Conservation (phyloP, 2,113 vertebrate genomes). For the Ovis aries region DNA sequence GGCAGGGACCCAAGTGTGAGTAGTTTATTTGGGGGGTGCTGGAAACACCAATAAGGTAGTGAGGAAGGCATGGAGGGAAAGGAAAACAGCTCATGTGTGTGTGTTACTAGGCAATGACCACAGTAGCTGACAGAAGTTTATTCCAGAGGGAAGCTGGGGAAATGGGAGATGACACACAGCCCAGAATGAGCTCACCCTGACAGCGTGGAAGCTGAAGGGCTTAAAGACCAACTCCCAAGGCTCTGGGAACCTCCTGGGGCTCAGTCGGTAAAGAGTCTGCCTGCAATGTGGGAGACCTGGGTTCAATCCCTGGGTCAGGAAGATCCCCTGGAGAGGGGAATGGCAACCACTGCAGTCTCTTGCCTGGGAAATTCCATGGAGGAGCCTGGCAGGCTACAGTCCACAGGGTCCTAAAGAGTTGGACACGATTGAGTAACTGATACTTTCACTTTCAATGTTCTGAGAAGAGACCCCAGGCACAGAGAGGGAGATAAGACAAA, state of each 20-base stretch:
- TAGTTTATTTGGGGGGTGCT: not conserved
- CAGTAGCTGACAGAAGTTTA: not conserved
- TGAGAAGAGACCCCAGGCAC: not conserved
- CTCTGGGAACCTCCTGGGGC: not conserved
- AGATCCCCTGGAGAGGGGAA: not conserved
- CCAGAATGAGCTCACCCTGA: not conserved
- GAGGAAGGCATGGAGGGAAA: not conserved
- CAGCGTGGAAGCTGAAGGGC: not conserved
- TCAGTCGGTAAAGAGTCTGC: not conserved
- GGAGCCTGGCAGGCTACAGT: not conserved
- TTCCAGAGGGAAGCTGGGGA: not conserved
- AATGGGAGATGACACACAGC: not conserved
- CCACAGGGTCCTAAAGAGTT: not conserved
- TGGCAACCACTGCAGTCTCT: not conserved
- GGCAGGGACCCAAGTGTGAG: not conserved
- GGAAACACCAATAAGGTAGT: not conserved
- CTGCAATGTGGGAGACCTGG: accelerated
- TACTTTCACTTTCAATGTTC: not conserved
- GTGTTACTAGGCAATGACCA: not conserved
- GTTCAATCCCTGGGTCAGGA: not conserved
- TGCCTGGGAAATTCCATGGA: not conserved
- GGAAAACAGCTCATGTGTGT: too few relatives aligned
- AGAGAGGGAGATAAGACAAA: not conserved
- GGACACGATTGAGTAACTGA: accelerated
- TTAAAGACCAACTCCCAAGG: not conserved